Base-by-base conservation (phyloP, 2,113 vertebrate genomes). In the Stegastes partitus region DNA sequence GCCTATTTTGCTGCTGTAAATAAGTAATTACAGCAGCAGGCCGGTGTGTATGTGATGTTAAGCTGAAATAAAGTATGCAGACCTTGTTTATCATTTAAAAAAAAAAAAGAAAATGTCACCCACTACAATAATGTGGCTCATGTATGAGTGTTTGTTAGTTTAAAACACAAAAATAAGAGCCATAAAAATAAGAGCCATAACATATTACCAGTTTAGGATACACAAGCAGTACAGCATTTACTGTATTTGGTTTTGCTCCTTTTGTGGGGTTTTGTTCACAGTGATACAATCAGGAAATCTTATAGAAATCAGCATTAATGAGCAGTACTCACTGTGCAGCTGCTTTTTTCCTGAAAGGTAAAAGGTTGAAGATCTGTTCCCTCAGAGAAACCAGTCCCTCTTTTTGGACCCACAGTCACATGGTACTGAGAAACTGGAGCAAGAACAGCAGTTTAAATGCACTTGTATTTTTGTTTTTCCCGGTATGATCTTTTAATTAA, bases 331-430 rank as follows among this genome's bases (percentile, higher is more conserved):
- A 91, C 88, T 2, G 14, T 59, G 42, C 7, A 22, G 31, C 11
- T 62, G 42, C 63, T 44, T 63, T 74, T 81, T 4, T 88, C 85
- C 42, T 72, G 49, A 68, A 92, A 93, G 12, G 87, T 92, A 64
- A 82, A 78, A 0, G 63, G 14, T 14, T 85, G 82, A 56, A 84
- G 82, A 7, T 74, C 53, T 18, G 37, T 42, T 68, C 61, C 92
- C 23, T 81, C 51, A 11, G 90, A 91, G 76, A 90, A 92, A 26
- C 90, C 89, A 50, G 62, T 92, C 7, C 83, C 51, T 65, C 22
- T 11, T 79, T 77, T 88, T 19, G 54, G 70, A 28, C 86, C 82
- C 28, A 86, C 12, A 7, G 34, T 79, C 62, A 74, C 7, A 25
- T 50, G 54, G 1, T 73, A 57, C n/a, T 25, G 45, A 28, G 28